Evolutionary conservation across 2,888 invertebrate genomes (phyloP), one percentile per base, ranked within the genome.

Genomic region (Malthinus seriepunctatus): DNA sequence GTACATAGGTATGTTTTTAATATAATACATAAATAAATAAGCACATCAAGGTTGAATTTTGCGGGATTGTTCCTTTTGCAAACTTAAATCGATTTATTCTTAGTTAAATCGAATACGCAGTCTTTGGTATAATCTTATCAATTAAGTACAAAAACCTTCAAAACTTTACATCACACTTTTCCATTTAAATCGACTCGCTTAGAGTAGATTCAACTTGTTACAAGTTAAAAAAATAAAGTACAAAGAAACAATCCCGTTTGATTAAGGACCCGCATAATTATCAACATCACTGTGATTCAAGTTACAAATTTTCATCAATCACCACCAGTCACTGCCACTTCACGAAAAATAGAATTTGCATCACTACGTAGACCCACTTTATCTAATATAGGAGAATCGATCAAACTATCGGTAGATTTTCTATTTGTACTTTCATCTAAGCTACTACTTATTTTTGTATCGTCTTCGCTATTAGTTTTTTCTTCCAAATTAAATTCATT

Each of bases 281-380:
- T 55, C 53, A 54, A 62, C 54, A 57, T 53, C 57, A 50, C 39
- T n/a, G 15, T 15, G 14, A 15, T 15, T 23, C 33, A 45, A 56
- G 32, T 38, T 8, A 12, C 12, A 31, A 38, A 32, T 23, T 37
- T 45, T 15, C 9, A 51, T 80, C 78, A 82, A 71, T 82, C 82
- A 10, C 82, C 82, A 14, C 82, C 82, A 14, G 82, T 81, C 35
- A 82, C 82, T 10, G 82, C 78, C 39, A 83, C 82, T 71, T 83
- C 82, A 52, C 82, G 76, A 76, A 80, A 80, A 44, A 80, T 73
- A 35, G 79, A 66, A 65, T 78, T 79, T 64, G 46, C 23, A 32
- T 81, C 79, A 39, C 75, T 72, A 35, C 77, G 70, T 60, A 79
- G 76, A 38, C 78, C 73, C 47, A 77, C 75, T 54, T 78, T 78